Evolutionary conservation across 2,113 vertebrate genomes (phyloP).

Genomic region (Larimichthys polyactis): DNA sequence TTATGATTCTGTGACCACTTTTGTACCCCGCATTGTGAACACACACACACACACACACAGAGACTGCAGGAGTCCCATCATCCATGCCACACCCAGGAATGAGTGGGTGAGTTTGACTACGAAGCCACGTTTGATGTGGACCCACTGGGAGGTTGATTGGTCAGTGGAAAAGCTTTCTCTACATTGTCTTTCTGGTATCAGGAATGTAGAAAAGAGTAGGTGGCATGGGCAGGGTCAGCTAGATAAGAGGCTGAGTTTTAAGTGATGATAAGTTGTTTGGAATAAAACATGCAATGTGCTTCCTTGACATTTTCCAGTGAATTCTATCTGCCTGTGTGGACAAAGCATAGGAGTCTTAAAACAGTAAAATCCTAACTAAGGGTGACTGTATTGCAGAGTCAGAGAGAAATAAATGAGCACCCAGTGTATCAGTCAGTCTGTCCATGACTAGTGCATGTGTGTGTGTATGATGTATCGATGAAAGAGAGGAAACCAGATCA

Average conservation of each 20-base stretch:
- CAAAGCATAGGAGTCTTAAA: conserved; percentile 34
- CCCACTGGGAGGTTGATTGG: conserved; percentile 53
- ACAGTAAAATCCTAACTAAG: conserved; percentile 1
- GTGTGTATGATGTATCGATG: conserved; percentile 22
- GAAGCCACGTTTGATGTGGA: conserved; percentile 67
- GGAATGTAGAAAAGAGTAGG: conserved; percentile 58
- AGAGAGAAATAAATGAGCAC: neutral
- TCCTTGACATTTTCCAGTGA: conserved; percentile 63
- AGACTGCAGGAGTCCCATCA: conserved; percentile 38
- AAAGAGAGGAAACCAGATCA: conserved; percentile 40
- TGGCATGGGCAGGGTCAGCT: conserved; percentile 44
- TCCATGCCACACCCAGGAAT: conserved; percentile 67
- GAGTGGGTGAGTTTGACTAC: conserved; percentile 71
- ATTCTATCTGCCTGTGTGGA: conserved; percentile 1
- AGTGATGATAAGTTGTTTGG: conserved; percentile 56
- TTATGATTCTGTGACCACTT: conserved; percentile 64
- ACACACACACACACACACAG: conserved; percentile 37
- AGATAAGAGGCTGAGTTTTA: conserved; percentile 62
- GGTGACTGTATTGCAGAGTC: conserved; percentile 17
- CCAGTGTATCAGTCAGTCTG: conserved; percentile 14
- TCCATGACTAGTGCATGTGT: conserved; percentile 1
- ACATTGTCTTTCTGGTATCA: conserved; percentile 62
- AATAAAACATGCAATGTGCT: conserved; percentile 50
- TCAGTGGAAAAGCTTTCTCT: conserved; percentile 69
- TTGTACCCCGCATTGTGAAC: conserved; percentile 39